Base-by-base conservation (phyloP, 2,797 vertebrate genomes). In the Sebastes oblongus region DNA sequence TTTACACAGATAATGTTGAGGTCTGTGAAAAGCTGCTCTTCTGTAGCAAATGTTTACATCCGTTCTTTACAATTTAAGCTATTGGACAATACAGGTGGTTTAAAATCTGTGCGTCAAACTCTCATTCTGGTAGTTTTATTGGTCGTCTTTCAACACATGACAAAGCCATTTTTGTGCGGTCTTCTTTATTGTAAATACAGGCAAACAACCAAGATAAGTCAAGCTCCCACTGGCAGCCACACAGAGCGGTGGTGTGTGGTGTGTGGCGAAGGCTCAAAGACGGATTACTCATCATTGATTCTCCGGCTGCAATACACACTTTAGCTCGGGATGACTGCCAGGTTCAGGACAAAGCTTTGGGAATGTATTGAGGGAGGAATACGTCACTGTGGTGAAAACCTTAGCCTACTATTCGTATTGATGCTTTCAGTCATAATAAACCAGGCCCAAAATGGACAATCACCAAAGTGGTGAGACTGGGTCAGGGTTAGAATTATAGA, bases 401-500 rank as follows among this genome's bases (percentile, higher is more conserved):
- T 27, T 39, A 8, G 46, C 46, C 46, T 50, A 59, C 42, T 52
- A 25, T 76, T 30, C 72, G 66, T 70, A 83, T 62, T 80, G 80
- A 85, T 83, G 75, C 60, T 82, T 83, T 81, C 9, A 71, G 76
- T 81, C 74, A 87, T 77, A 85, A 78, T 82, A 77, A 84, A 64
- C 18, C 29, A 25, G 52, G 78, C 77, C 66, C 42, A 64, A 81
- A 76, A 90, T 84, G 80, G 81, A 88, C 59, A 66, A 24, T 56
- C 66, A 73, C 60, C 80, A 77, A 60, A 72, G 60, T 64, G 79
- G 82, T 80, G 68, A 87, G 62, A 72, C 64, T 42, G 77, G 76
- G 83, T 87, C 67, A 80, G 78, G 73, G 66, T 78, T 81, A 90
- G 82, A 87, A 69, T 88, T 84, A 86, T 68, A 83, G 73, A 77